Evolutionary conservation across 2,888 invertebrate genomes (phyloP), one percentile per base, ranked within the genome.

Genomic region (Aleiodes testaceus): DNA sequence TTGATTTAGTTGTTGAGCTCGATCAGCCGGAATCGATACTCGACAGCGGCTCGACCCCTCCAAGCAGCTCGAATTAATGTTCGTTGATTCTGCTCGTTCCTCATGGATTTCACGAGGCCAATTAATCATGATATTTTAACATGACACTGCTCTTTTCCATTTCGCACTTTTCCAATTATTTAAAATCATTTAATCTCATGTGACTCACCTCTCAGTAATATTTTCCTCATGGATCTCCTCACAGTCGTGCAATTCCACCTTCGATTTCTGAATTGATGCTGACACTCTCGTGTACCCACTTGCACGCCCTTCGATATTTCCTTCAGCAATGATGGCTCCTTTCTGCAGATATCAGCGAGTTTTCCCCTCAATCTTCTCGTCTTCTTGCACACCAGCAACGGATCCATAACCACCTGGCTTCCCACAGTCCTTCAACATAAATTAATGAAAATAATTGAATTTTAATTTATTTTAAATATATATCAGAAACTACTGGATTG

Each of bases 211-310:
- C 93, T 92, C 86, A 94, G 90, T 73, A 97, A 90, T 84, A 97
- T 94, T 88, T 95, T 95, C 86, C 93, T 92, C 88, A 96, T 92
- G 77, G 95, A 95, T 78, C 93, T 90, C 79, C 93, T 91, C 75
- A 93, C 91, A 0, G 95, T 93, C 69, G 95, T 95, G 87, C 97
- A 97, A 87, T 97, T 97, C 97, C 96, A 97, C 86, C 94, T 90
- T 74, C 95, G 91, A 87, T 93, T 92, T 72, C 93, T 90, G 88
- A 97, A 96, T 89, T 96, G 96, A 87, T 93, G 92, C 79, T 95
- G 94, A 87, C 97, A 97, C 91, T 97, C 96, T 76, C 91, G 91
- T 79, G 95, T 94, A 26, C 94, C 96, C 74, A 94, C 89, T 79
- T 92, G 92, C 73, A 96, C 94, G 20, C 97, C 97, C 81, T 92